Evolutionary conservation across 2,888 invertebrate species (phyloP), one percentile per base, ranked within the genome.

Genomic region (Hymenopus coronatus): DNA sequence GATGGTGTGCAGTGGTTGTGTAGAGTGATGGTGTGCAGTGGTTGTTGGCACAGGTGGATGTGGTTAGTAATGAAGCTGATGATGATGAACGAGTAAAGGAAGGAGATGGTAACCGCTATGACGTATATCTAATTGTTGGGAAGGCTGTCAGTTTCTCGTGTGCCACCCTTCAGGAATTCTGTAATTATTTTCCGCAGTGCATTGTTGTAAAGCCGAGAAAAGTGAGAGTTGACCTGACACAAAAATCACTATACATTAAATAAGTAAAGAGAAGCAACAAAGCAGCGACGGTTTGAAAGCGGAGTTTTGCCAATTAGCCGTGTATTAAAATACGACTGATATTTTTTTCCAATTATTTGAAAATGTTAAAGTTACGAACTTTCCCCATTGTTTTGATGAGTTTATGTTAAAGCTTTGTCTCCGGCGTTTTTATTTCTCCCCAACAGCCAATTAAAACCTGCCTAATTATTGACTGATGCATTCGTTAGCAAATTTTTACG

Each of bases 361-460:
- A 87, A 82, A 82, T 87, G 81, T 87, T 33, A 33, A 87, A 82
- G 25, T 28, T 27, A 14, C 82, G 25, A 87, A 87, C 28, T 87
- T 87, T 87, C 82, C 6, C 54, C 33, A 82, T 82, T 87, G 33
- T 82, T 87, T 40, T 87, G 82, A 40, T 40, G 40, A 40, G 40
- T 82, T 81, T 7, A 82, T 82, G 87, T 87, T 87, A 87, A 87
- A 15, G 87, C 30, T 87, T 87, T 87, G 82, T 87, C 54, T 70
- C 54, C 20, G 54, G 54, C 54, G 20, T 70, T 70, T 70, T 70
- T 70, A 70, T 70, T 70, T 70, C 54, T 70, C 54, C 87, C 30
- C 82, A 82, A 40, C 82, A 87, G 87, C 87, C 87, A 87, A 87
- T 87, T 87, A 87, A 87, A 87, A 82, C 82, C n/a, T 87, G 28